Percentiles rank a stretch among this genome's conserved stretches.
Evolutionary conservation across 1,140 invertebrate species (phyloP).

Genomic region (Gryllus bimaculatus): DNA sequence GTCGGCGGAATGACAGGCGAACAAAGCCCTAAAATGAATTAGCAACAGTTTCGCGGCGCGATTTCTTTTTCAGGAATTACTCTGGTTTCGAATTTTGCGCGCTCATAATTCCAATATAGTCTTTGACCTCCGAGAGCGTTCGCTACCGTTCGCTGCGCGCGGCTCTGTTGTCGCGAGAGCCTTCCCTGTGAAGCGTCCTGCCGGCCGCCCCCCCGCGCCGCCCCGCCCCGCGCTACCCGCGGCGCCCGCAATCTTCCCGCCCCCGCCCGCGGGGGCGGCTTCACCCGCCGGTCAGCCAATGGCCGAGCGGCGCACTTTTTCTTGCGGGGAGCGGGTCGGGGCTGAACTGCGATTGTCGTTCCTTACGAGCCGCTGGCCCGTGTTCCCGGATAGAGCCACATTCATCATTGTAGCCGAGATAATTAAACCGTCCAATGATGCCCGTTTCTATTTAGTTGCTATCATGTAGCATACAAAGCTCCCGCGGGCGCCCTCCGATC

Average conservation of each 20-base stretch:
- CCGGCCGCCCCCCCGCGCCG: no score
- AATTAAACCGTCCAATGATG: conserved; percentile 4
- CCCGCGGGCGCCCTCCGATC: neutral
- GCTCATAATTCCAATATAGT: conserved; percentile 5
- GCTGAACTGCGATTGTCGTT: neutral
- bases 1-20: neutral
- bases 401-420: neutral
- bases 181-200: no score
- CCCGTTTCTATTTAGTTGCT: neutral
- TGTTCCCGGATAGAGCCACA: neutral
- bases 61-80: neutral
- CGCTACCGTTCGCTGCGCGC: neutral
- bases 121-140: neutral
- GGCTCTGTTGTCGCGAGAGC: no score
- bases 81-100: neutral
- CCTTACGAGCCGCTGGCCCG: neutral
- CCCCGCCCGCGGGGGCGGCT: no score
- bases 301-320: neutral
- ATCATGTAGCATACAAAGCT: neutral
- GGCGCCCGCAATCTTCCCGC: no score
- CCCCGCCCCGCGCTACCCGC: no score
- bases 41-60: neutral
- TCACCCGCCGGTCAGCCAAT: no score
- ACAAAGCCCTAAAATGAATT: conserved; percentile 1
- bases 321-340: neutral